Conservation (phyloP, 2,797 vertebrate species). For the Simalia tracyae region DNA sequence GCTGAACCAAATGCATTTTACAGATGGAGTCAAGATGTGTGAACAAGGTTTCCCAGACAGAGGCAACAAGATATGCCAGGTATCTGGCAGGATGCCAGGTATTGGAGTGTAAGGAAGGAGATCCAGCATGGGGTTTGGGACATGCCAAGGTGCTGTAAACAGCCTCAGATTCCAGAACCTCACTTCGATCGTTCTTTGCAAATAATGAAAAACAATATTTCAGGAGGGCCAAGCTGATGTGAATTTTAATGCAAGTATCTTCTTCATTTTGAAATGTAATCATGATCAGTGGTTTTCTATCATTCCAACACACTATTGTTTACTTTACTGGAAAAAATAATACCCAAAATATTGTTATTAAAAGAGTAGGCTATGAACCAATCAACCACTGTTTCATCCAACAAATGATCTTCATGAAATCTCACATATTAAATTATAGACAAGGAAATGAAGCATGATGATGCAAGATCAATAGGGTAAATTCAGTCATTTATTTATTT, state of each 20-base stretch:
- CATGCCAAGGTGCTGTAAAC: conserved; percentile 46
- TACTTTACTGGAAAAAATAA: neutral
- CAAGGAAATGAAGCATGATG: too few relatives aligned
- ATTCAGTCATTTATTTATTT: too few relatives aligned
- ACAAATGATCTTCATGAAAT: neutral
- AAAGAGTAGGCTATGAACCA: neutral
- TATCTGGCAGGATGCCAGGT: conserved; percentile 38
- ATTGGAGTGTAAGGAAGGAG: conserved; percentile 57
- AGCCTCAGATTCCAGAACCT: conserved; percentile 47
- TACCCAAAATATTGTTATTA: neutral
- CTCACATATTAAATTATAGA: too few relatives aligned
- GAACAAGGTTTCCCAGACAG: conserved; percentile 52
- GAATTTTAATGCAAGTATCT: neutral
- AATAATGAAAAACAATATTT: neutral
- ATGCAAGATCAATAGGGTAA: too few relatives aligned
- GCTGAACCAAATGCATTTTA: conserved; percentile 43
- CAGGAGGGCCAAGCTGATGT: neutral
- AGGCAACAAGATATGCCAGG: conserved; percentile 46
- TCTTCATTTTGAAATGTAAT: neutral
- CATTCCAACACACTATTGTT: neutral
- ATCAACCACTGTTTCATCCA: neutral
- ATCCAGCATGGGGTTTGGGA: conserved; percentile 26
- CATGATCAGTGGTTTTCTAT: neutral
- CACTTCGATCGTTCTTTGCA: conserved; percentile 33
- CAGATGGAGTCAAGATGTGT: conserved; percentile 71